phyloP scores from a whole-genome alignment of 2,113 vertebrate species.

The Bombycilla garrulus region DNA sequence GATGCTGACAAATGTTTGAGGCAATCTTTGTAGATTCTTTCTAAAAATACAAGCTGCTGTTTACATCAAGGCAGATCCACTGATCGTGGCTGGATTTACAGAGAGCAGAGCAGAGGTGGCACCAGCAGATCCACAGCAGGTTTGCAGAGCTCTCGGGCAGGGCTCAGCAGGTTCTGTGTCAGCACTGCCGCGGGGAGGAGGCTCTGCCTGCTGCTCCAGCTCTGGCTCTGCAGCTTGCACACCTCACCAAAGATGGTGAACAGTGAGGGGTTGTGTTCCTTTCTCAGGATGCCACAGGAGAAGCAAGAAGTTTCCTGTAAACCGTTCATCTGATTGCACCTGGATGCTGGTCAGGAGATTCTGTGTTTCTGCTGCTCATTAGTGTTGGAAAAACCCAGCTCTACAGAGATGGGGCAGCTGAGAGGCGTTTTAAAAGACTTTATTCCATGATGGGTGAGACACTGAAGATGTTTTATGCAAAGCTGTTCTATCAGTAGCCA shows the following conservation, averaged over 20 bases:
- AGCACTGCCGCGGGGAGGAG: background rate
- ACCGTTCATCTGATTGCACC: background rate
- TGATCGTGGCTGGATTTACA: background rate
- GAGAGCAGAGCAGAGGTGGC: background rate
- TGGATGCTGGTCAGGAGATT: background rate
- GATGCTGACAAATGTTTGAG: slow-evolving; percentile 43
- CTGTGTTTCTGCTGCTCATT: background rate
- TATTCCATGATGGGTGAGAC: no score
- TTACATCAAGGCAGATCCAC: slow-evolving; percentile 13
- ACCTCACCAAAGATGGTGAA: background rate
- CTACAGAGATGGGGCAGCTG: no score
- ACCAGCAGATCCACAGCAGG: background rate
- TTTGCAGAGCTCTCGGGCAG: background rate
- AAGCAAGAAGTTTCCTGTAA: background rate
- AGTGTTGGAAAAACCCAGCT: no score
- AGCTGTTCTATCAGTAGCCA: no score
- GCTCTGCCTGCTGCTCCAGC: background rate
- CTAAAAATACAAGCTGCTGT: slow-evolving; percentile 62
- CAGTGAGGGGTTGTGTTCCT: background rate
- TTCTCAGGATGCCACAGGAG: background rate
- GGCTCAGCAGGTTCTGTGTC: background rate
- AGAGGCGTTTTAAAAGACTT: no score
- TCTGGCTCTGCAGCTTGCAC: background rate
- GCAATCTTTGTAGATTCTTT: slow-evolving; percentile 46
- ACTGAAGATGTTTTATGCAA: no score